These are phyloP conservation scores for Metopia argyrocephala DNA, from an alignment of 2,888 invertebrate species.

Conservation along the genomic window DNA sequence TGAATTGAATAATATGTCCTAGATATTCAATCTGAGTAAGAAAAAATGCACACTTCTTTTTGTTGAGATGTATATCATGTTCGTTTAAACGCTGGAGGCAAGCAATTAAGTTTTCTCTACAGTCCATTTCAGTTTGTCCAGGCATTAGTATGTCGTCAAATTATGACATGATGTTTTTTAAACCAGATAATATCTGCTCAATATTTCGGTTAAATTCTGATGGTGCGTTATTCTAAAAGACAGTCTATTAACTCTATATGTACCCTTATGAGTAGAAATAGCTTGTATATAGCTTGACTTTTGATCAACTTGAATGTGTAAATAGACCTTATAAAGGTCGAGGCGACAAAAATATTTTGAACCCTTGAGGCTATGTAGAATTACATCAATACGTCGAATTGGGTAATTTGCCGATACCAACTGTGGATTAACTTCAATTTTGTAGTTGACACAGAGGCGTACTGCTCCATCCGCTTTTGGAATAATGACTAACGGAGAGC, in stretches of 20 bases:
- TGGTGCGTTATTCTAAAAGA: conserved; percentile 16
- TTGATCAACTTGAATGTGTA: conserved; percentile 26
- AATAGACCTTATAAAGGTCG: conserved; percentile 38
- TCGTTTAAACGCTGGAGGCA: conserved; percentile 27
- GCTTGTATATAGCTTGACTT: background rate
- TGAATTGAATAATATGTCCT: conserved; percentile 29
- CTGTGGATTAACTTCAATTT: conserved; percentile 48
- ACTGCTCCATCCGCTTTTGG: conserved; percentile 46
- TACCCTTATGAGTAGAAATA: background rate
- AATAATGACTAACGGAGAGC: conserved; percentile 45
- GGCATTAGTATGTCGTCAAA: conserved; percentile 23
- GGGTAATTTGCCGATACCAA: conserved; percentile 33
- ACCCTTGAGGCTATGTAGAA: conserved; percentile 28
- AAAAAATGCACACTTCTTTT: conserved; percentile 32
- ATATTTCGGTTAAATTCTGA: conserved; percentile 38
- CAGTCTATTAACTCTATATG: conserved; percentile 7
- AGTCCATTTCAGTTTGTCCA: conserved; percentile 37
- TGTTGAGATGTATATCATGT: conserved; percentile 53
- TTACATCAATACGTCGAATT: conserved; percentile 31
- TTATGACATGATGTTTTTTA: conserved; percentile 45
- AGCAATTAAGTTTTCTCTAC: conserved; percentile 8
- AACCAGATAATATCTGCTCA: conserved; percentile 57
- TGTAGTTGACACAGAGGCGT: conserved; percentile 53
- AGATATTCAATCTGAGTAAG: conserved; percentile 45
- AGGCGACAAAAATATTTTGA: background rate